phyloP scores from a whole-genome alignment of 2,113 vertebrate genomes.

The Excalfactoria chinensis region DNA sequence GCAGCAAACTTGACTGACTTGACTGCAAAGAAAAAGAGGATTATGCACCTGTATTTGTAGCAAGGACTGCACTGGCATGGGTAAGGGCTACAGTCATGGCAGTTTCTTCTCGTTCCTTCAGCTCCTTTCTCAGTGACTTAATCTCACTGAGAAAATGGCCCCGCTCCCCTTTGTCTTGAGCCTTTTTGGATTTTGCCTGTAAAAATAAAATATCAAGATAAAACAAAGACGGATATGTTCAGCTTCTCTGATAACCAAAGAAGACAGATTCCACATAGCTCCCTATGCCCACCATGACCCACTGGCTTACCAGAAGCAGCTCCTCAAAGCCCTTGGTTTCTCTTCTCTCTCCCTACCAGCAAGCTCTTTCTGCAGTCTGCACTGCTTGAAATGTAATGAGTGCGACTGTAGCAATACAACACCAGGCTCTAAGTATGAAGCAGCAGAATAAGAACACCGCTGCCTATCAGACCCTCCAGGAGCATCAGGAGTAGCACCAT shows the following conservation, averaged over 20 bases:
- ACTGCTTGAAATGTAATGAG: not conserved
- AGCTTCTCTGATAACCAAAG: not conserved
- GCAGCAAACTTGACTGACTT: not conserved
- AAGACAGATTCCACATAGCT: not conserved
- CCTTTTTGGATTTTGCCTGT: slow-evolving; percentile 84
- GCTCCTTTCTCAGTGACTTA: slow-evolving; percentile 87
- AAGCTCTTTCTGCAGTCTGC: not conserved
- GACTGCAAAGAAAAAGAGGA: not conserved
- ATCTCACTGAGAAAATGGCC: slow-evolving; percentile 82
- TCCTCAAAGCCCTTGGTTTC: not conserved
- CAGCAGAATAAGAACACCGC: not conserved
- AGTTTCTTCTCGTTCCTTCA: slow-evolving; percentile 87
- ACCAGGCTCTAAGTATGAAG: not conserved
- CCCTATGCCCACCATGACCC: not conserved
- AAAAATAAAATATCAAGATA: not conserved
- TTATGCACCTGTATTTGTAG: slow-evolving; percentile 90
- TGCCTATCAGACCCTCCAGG: not conserved
- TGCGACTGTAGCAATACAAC: not conserved
- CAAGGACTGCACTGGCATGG: slow-evolving; percentile 83
- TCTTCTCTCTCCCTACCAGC: not conserved
- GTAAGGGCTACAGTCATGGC: slow-evolving; percentile 85
- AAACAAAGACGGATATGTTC: not conserved
- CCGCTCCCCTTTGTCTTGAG: slow-evolving; percentile 83
- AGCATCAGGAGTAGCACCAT: not conserved
- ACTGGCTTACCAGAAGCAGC: not conserved